Evolutionary conservation across 2,888 invertebrate genomes (phyloP), one percentile per base, ranked within the genome.

Genomic region (Polymixis lichenea): DNA sequence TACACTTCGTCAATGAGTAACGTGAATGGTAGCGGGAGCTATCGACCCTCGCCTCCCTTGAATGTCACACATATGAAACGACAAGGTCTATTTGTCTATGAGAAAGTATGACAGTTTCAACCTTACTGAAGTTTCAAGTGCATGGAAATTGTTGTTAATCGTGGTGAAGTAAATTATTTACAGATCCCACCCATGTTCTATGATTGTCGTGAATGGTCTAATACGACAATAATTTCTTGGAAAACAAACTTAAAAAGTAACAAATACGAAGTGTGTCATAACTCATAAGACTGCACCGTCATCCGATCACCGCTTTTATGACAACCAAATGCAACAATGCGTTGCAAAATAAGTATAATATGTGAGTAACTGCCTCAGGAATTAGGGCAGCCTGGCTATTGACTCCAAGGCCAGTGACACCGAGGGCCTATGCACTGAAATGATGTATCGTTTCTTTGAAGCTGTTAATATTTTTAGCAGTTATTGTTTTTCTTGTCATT

Each of bases 391-490:
- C 2, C 68, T 53, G 83, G 78, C 56, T 78, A 77, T 68, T 86
- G 87, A 87, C 86, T 82, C 61, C 51, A 60, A 71, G 82, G 80
- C 46, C 86, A 73, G 25, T 53, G 78, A 83, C 83, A 69, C 68
- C 65, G 38, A 76, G 70, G 84, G 78, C 64, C 86, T 84, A 85
- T 78, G 84, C 75, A 82, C 84, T 56, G 71, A 65, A 75, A 80
- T 87, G 87, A 87, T 86, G 51, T 86, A 87, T 86, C 72, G 74
- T 61, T 87, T 82, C 87, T 82, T 77, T 80, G 86, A 86, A 84
- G 78, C 68, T 78, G 76, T 75, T 75, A 66, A 77, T 87, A 83
- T 86, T 87, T 87, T 84, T 79, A 81, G 84, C 79, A 64, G 69
- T 76, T 86, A 87, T 84, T 87, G 82, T 87, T 75, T 76, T 70